Evolutionary conservation across 1,140 invertebrate genomes (phyloP), one percentile per base, ranked within the genome.

Genomic region (Musca domestica): DNA sequence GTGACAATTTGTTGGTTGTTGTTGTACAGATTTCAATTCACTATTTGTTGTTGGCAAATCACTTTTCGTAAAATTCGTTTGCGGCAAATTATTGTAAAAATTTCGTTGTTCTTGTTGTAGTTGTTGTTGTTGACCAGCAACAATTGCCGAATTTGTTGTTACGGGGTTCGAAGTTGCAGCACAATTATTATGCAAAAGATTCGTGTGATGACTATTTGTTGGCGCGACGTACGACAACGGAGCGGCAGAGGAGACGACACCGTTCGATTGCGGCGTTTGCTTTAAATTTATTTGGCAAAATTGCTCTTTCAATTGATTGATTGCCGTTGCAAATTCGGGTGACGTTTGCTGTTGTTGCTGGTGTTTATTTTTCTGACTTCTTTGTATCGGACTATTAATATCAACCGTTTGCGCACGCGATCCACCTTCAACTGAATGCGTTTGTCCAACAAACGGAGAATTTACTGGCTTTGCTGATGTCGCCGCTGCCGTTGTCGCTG

Each of bases 401-500:
- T 68, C 52, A 68, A 67, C 71, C 66, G 71, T 70, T 20, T 68
- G 71, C 71, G 66, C 68, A 73, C 76, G 71, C 76, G 77, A 71
- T 73, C 74, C 71, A 73, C 73, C 77, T 74, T 80, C 78, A 74
- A 75, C 73, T 77, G 75, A 79, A 49, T 70, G 70, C 68, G 66
- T 68, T 61, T 61, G 56, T 61, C 56, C 56, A 61, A 61, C 56
- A 7, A 61, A n/a, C 56, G 27, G 56, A 20, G 56, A 61, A 61
- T 61, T 61, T 61, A 68, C 67, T 68, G 67, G 15, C 46, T 68
- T 68, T 68, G 56, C 30, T n/a, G 30, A 41, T 46, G n/a, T 20
- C 22, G 15, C 27, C 23, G 51, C 15, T 23, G 63, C 34, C 2
- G 17, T 48, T 15, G 17, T 6, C 23, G 47, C 9, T 15, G 47